These are phyloP conservation scores for Zygogramma bicolorata DNA, from an alignment of 2,888 invertebrate genomes.

Conservation along the genomic window DNA sequence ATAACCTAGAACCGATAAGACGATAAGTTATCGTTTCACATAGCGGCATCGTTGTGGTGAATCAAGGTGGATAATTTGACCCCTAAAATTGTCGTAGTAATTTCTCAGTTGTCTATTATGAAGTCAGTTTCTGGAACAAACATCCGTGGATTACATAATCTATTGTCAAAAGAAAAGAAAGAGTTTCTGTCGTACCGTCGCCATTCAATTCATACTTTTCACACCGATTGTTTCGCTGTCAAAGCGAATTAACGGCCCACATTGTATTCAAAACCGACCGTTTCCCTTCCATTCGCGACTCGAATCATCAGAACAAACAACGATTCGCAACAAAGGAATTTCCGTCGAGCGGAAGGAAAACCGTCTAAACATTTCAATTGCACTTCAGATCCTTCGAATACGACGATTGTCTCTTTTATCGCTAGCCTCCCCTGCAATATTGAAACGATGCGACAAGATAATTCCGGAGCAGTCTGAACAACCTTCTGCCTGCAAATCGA, in stretches of 20 bases:
- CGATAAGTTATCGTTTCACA: too few relatives aligned
- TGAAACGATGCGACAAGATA: not conserved
- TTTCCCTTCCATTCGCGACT: not conserved
- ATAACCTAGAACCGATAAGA: too few relatives aligned
- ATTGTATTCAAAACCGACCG: not conserved
- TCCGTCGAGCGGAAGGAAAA: not conserved
- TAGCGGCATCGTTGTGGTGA: too few relatives aligned
- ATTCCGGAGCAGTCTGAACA: not conserved
- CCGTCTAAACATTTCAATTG: not conserved
- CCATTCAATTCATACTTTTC: not conserved
- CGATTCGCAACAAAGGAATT: not conserved
- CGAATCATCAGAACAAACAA: not conserved
- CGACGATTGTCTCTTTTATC: not conserved
- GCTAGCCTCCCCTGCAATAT: not conserved
- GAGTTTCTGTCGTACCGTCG: too few relatives aligned
- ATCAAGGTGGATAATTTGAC: too few relatives aligned
- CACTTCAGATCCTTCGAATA: not conserved
- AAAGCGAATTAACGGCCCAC: not conserved
- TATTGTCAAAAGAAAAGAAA: not conserved
- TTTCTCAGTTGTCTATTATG: too few relatives aligned
- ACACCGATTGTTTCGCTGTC: not conserved
- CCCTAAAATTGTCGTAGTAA: too few relatives aligned
- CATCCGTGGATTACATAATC: too few relatives aligned
- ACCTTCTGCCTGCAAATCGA: not conserved
- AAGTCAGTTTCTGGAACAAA: too few relatives aligned